phyloP scores from a whole-genome alignment of 2,888 invertebrate genomes.

The Hermaeophaga mercurialis region DNA sequence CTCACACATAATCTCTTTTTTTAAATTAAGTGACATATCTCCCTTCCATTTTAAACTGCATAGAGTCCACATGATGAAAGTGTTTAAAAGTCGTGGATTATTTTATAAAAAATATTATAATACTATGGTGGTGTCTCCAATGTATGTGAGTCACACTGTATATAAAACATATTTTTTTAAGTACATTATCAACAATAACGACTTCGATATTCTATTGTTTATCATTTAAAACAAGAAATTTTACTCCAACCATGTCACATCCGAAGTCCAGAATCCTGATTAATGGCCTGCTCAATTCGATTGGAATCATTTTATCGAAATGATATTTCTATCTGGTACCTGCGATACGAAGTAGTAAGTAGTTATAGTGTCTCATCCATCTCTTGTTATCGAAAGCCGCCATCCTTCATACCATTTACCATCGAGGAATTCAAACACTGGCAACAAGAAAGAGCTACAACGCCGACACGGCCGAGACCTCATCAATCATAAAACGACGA shows the following conservation, averaged over 20 bases:
- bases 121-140: too few relatives aligned
- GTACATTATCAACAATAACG: too few relatives aligned
- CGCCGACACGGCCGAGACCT: constrained; percentile 22
- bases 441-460: background rate
- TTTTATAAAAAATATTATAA: too few relatives aligned
- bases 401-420: constrained; percentile 22
- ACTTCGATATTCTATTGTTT: constrained; percentile 6
- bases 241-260: constrained; percentile 15
- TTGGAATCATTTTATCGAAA: constrained; percentile 31
- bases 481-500: constrained; percentile 34
- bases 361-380: constrained; percentile 25
- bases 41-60: too few relatives aligned
- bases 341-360: constrained; percentile 23
- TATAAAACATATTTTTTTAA: too few relatives aligned
- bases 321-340: constrained; percentile 21
- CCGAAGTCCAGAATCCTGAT: constrained; percentile 19
- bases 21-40: too few relatives aligned
- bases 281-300: constrained; percentile 26
- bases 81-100: too few relatives aligned
- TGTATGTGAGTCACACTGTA: too few relatives aligned
- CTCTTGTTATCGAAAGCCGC: constrained; percentile 25
- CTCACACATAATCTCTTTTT: too few relatives aligned
- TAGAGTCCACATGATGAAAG: too few relatives aligned
- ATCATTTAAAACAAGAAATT: constrained; percentile 14
- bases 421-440: constrained; percentile 9